Evolutionary conservation across 1,140 invertebrate genomes (phyloP).

Genomic region (Thaumetopoea pityocampa): DNA sequence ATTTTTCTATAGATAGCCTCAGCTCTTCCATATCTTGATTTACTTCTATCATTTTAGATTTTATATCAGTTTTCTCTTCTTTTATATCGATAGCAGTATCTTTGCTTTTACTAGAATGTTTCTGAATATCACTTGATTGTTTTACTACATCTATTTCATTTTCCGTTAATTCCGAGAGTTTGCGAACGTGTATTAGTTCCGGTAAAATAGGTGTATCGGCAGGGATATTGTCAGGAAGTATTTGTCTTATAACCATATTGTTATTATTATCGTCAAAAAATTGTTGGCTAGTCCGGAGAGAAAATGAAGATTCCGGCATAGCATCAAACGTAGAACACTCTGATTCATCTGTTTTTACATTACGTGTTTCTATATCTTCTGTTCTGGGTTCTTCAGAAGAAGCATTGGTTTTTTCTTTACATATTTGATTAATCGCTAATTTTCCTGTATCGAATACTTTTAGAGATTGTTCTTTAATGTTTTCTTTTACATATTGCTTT

Average conservation of each 20-base stretch:
- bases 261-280: conserved; percentile 44
- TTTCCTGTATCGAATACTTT: conserved; percentile 1
- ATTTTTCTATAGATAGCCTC: conserved; percentile 58
- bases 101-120: neutral
- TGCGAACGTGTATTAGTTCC: conserved; percentile 11
- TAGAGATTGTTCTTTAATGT: neutral
- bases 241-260: conserved; percentile 52
- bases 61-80: conserved; percentile 52
- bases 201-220: conserved; percentile 35
- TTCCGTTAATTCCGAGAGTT: neutral
- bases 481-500: conserved; percentile 5
- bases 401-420: conserved; percentile 6
- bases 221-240: conserved; percentile 23
- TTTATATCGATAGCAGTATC: conserved; percentile 20
- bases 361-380: conserved; percentile 28
- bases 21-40: conserved; percentile 64
- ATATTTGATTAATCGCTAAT: conserved; percentile 11
- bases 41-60: conserved; percentile 63
- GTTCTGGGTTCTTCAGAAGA: conserved; percentile 15
- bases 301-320: conserved; percentile 53
- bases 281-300: conserved; percentile 50
- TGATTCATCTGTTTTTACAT: conserved; percentile 28
- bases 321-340: conserved; percentile 28
- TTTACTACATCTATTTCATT: no score
- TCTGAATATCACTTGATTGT: no score